A percentile compares a stretch with the other conserved stretches of the same genome.
These are phyloP conservation scores for Leptopilina boulardi DNA, from an alignment of 1,140 invertebrate species.

Conservation along the genomic window DNA sequence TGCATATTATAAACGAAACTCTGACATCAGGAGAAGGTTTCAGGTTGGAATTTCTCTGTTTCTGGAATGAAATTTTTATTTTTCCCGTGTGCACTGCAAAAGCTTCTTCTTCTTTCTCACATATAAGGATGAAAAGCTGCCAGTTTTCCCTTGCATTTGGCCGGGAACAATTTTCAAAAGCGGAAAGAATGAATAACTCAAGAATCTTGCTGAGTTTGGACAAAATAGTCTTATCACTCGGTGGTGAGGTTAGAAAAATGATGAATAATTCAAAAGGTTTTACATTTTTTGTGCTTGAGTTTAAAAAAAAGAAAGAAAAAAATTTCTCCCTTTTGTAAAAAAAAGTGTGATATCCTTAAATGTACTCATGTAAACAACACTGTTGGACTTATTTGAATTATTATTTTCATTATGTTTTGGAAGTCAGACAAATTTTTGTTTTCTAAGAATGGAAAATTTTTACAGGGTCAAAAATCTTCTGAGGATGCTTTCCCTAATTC, in stretches of 20 bases:
- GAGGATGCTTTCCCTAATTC: no score
- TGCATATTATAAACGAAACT: slow-evolving; percentile 1
- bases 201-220: slow-evolving; percentile 16
- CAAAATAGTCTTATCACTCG: slow-evolving; percentile 15
- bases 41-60: background rate
- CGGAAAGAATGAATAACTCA: background rate
- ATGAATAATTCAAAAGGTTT: slow-evolving; percentile 14
- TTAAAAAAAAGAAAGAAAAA: no score
- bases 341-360: no score
- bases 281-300: background rate
- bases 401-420: no score
- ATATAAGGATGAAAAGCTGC: background rate
- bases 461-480: no score
- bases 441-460: no score
- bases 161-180: background rate
- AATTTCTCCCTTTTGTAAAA: no score
- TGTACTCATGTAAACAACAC: no score
- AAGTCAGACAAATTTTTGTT: no score
- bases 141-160: background rate
- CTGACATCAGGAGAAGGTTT: background rate
- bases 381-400: no score
- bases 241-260: background rate
- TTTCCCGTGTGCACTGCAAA: background rate
- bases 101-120: background rate
- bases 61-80: background rate